Percentiles rank a stretch among this genome's conserved stretches.
These are phyloP conservation scores for Tachina grossa DNA, from an alignment of 2,888 invertebrate species.

Conservation along the genomic window DNA sequence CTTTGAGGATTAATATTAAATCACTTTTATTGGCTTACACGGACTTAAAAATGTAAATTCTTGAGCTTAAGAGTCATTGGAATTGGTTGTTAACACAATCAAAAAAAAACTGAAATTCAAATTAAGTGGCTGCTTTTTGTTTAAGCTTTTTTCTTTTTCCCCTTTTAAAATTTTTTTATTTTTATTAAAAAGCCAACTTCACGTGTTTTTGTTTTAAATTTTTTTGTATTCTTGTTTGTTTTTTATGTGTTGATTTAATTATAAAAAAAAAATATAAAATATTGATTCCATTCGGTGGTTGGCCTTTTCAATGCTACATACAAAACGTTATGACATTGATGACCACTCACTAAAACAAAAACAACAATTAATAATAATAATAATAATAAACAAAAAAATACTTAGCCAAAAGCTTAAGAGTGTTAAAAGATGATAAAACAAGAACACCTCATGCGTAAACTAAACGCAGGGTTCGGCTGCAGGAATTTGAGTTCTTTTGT, in stretches of 20 bases:
- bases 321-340: slow-evolving; percentile 49
- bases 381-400: slow-evolving; percentile 5
- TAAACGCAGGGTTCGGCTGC: not conserved
- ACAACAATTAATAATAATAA: slow-evolving; percentile 12
- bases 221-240: slow-evolving; percentile 18
- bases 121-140: slow-evolving; percentile 9
- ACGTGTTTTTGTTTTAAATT: slow-evolving; percentile 21
- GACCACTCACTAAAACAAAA: slow-evolving; percentile 39
- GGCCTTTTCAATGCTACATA: slow-evolving; percentile 47
- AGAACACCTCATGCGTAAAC: not conserved
- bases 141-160: not conserved
- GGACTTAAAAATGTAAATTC: slow-evolving; percentile 42
- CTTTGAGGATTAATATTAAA: slow-evolving; percentile 9
- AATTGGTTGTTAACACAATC: slow-evolving; percentile 5
- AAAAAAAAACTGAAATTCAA: not conserved
- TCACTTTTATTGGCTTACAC: slow-evolving; percentile 23
- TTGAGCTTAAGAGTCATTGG: slow-evolving; percentile 50
- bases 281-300: slow-evolving; percentile 24
- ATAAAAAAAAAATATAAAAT: slow-evolving; percentile 27
- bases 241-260: slow-evolving; percentile 34
- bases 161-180: not conserved
- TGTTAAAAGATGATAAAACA: slow-evolving; percentile 40
- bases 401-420: slow-evolving; percentile 41
- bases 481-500: too few species aligned
- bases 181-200: not conserved